Evolutionary conservation across 2,113 vertebrate species (phyloP).

Genomic region (Oxyura jamaicensis): DNA sequence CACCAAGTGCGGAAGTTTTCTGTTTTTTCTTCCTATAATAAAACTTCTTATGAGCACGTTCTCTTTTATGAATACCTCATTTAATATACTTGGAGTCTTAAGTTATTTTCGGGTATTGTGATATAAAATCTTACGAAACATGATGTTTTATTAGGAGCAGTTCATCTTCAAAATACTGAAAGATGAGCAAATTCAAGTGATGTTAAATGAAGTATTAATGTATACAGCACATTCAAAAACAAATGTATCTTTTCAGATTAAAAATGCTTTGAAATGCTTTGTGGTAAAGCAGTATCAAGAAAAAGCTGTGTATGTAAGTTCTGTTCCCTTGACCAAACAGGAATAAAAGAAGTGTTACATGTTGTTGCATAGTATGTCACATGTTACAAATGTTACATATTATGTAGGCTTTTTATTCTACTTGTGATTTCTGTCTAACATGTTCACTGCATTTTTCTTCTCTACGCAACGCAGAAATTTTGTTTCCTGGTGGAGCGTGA

Average conservation of each 20-base stretch:
- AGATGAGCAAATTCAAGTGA: background rate
- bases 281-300: background rate
- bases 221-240: background rate
- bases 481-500: background rate
- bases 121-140: background rate
- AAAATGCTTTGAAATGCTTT: background rate
- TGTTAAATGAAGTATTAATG: background rate
- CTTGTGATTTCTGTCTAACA: background rate
- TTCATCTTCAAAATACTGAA: background rate
- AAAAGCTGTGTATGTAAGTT: background rate
- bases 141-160: background rate
- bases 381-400: background rate
- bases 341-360: background rate
- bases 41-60: accelerated
- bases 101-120: background rate
- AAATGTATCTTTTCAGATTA: background rate
- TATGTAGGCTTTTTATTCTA: background rate
- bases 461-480: background rate
- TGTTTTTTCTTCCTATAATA: background rate
- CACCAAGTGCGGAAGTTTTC: background rate
- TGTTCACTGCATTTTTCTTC: background rate
- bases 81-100: background rate
- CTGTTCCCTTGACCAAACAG: background rate
- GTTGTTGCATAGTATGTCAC: background rate
- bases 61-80: background rate